A percentile compares a stretch with the other conserved stretches of the same genome.
Conservation (phyloP, 2,797 vertebrate species). For the Bradypodion ventrale region DNA sequence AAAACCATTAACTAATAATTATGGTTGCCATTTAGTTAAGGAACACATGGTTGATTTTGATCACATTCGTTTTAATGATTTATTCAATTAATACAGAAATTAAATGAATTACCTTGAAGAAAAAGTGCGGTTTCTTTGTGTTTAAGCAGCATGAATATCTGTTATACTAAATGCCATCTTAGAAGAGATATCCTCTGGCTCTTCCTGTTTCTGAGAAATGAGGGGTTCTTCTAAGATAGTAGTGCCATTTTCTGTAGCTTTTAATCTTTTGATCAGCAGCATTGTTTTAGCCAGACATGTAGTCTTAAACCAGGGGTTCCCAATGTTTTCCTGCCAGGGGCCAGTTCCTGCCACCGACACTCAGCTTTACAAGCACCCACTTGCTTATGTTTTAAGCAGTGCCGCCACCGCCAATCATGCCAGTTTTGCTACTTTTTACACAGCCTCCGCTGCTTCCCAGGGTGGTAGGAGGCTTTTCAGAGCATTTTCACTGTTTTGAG, state of each 20-base stretch:
- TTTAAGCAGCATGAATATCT: neutral
- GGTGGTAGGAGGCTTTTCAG: too few species aligned
- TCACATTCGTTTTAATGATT: neutral
- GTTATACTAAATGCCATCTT: neutral
- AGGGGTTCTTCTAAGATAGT: neutral
- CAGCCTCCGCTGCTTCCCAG: too few species aligned
- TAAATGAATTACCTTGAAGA: neutral
- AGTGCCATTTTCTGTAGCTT: neutral
- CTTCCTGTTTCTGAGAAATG: neutral
- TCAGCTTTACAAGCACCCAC: too few species aligned
- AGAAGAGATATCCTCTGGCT: neutral
- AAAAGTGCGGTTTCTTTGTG: neutral
- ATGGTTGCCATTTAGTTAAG: neutral
- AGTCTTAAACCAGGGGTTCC: neutral
- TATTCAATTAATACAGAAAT: neutral
- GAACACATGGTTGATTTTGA: neutral
- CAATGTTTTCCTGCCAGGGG: too few species aligned
- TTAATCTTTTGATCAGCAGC: neutral
- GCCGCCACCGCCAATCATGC: too few species aligned
- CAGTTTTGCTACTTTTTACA: too few species aligned
- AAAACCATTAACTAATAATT: neutral
- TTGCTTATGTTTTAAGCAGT: too few species aligned
- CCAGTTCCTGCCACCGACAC: too few species aligned
- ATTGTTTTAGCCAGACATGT: neutral
- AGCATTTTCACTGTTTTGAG: too few species aligned